Base-by-base conservation (phyloP, 2,888 invertebrate species). In the Iphiclides podalirius region DNA sequence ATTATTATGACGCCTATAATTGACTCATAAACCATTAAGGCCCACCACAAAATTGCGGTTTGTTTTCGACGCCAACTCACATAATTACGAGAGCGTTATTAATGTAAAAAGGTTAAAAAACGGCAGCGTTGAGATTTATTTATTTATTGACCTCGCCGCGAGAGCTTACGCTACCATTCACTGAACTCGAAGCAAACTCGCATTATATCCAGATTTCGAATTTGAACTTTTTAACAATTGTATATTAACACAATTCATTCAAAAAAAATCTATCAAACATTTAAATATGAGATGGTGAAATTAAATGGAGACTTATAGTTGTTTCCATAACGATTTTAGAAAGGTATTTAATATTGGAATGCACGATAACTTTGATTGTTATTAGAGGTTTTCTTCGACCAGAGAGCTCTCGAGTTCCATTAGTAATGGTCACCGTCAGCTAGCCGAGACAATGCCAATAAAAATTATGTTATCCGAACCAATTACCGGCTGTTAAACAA, bases 1-100 rank as follows among this genome's bases (percentile, higher is more conserved):
- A 77, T 82, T 69, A 86, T 84, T 85, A 85, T 83, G 73, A 83
- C 84, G 81, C 84, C 80, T 79, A 70, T 80, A 83, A 85, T 83
- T 79, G 79, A 78, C 74, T 75, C 75, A 74, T 81, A 81, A 78
- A 79, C 78, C 75, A 81, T 83, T 80, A 81, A 67, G 66, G 59
- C 67, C 57, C 72, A 73, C 79, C 78, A 75, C 80, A 76, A 75
- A 72, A 74, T 73, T 75, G 81, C 71, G 83, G 83, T 86, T 82
- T 75, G 82, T 81, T 81, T 78, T 83, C 75, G 75, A 80, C 75
- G 77, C 76, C 75, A 78, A 78, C 81, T 72, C 75, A 75, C 77
- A 70, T 81, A 83, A 83, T 83, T 81, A 81, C 74, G 70, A 74
- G 59, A 55, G 61, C 70, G 73, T 74, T 75, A 77, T 79, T 79